phyloP scores from a whole-genome alignment of 2,888 invertebrate species.

The Microctonus aethiopoides region DNA sequence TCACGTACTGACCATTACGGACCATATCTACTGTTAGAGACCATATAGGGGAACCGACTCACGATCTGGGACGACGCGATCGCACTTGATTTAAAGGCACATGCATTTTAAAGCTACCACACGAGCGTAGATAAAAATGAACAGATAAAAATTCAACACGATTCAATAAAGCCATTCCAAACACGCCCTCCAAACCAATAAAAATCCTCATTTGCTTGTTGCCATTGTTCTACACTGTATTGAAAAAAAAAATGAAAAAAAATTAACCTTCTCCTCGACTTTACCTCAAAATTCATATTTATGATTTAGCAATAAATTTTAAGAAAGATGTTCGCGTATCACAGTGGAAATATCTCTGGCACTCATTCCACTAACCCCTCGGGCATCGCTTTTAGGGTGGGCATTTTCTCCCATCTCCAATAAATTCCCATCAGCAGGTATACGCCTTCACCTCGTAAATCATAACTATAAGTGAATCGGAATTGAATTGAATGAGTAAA shows the following conservation, averaged over 20 bases:
- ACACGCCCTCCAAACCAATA: neutral
- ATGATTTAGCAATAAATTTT: slow-evolving; percentile 33
- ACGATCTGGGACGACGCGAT: slow-evolving; percentile 29
- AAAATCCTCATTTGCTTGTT: neutral
- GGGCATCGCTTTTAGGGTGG: slow-evolving; percentile 51
- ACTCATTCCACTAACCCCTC: slow-evolving; percentile 32
- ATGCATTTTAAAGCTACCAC: slow-evolving; percentile 55
- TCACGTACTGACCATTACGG: slow-evolving; percentile 39
- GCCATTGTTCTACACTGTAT: neutral
- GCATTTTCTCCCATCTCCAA: slow-evolving; percentile 50
- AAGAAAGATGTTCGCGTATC: slow-evolving; percentile 25
- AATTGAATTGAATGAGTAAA: slow-evolving; percentile 67
- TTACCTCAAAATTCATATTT: slow-evolving; percentile 20
- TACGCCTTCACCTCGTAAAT: slow-evolving; percentile 55
- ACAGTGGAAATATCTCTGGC: slow-evolving; percentile 21
- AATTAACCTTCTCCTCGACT: neutral
- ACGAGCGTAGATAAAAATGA: slow-evolving; percentile 54
- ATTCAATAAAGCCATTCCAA: slow-evolving; percentile 52
- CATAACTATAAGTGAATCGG: slow-evolving; percentile 62
- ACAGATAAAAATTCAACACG: slow-evolving; percentile 62
- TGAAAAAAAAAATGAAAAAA: slow-evolving; percentile 16
- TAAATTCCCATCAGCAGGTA: slow-evolving; percentile 63
- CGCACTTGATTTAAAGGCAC: slow-evolving; percentile 56
- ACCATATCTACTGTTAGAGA: slow-evolving; percentile 31
- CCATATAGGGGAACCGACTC: slow-evolving; percentile 25